A percentile compares a stretch with the other conserved stretches of the same genome.
These are phyloP conservation scores for Linyphia triangularis DNA, from an alignment of 2,888 invertebrate genomes.

Conservation along the genomic window DNA sequence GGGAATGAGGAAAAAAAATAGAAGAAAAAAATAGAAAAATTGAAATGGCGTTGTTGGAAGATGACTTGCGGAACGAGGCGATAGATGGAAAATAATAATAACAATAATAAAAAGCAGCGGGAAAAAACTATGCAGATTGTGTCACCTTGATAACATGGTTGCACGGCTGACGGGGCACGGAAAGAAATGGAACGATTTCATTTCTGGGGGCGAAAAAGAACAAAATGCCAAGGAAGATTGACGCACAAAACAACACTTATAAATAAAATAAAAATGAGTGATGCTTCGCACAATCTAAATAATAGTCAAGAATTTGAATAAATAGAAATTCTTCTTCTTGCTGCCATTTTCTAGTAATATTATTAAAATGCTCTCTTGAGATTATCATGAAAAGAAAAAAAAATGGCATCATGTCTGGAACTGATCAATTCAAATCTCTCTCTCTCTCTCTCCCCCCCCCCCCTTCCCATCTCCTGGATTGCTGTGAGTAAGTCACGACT, in stretches of 20 bases:
- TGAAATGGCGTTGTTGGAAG: not conserved
- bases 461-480: no score
- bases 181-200: conserved; percentile 42
- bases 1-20: not conserved
- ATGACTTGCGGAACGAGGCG: not conserved
- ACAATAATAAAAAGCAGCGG: not conserved
- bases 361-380: conserved; percentile 19
- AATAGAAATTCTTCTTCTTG: conserved; percentile 13
- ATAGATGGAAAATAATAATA: not conserved
- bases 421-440: not conserved
- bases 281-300: no score
- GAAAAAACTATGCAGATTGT: conserved; percentile 35
- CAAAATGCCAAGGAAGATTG: conserved; percentile 14
- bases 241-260: conserved; percentile 43
- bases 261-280: conserved; percentile 21
- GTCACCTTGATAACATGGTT: conserved; percentile 36
- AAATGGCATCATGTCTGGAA: not conserved
- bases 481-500: no score
- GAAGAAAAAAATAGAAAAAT: not conserved
- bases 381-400: not conserved
- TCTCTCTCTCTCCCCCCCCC: no score
- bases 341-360: conserved; percentile 19
- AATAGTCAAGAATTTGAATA: conserved; percentile 45
- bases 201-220: conserved; percentile 10
- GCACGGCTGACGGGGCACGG: conserved; percentile 12